Evolutionary conservation across 1,140 invertebrate genomes (phyloP).

Genomic region (Triops cancriformis): DNA sequence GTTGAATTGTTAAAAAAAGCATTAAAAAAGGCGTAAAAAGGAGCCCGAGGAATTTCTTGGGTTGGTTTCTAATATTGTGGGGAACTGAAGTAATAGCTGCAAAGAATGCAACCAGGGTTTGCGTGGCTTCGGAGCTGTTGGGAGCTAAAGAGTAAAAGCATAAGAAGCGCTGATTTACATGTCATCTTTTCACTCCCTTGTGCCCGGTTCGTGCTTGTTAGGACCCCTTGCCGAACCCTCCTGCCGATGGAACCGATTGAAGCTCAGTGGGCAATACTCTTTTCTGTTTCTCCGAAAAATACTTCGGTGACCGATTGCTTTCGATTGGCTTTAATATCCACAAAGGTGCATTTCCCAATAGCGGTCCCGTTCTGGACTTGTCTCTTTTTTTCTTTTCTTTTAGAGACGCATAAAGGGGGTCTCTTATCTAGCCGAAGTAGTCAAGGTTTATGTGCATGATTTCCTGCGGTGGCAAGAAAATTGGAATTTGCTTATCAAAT

Average conservation of each 20-base stretch:
- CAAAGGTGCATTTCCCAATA: not conserved
- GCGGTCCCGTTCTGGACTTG: not conserved
- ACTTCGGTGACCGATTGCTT: not conserved
- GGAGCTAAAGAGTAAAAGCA: not conserved
- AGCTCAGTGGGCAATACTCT: not conserved
- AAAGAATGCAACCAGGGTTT: not conserved
- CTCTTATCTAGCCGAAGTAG: not conserved
- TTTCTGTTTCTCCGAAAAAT: not conserved
- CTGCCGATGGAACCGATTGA: slow-evolving; percentile 8
- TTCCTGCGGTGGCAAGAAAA: not conserved
- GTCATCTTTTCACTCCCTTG: not conserved
- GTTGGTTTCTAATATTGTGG: not conserved
- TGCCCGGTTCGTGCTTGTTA: not conserved
- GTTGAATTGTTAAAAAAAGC: not conserved
- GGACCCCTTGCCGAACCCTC: not conserved
- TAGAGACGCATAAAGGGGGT: not conserved
- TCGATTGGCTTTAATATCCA: slow-evolving; percentile 4
- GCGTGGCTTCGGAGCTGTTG: not conserved
- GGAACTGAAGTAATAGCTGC: not conserved
- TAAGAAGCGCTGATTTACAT: slow-evolving; percentile 5
- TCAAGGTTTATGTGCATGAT: not conserved
- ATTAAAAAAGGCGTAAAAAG: not conserved
- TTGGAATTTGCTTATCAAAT: slow-evolving; percentile 6
- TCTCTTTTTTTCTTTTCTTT: not conserved
- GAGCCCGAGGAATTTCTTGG: not conserved